Evolutionary conservation across 2,113 vertebrate species (phyloP), one percentile per base, ranked within the genome.

Genomic region (Mormoops blainvillei): DNA sequence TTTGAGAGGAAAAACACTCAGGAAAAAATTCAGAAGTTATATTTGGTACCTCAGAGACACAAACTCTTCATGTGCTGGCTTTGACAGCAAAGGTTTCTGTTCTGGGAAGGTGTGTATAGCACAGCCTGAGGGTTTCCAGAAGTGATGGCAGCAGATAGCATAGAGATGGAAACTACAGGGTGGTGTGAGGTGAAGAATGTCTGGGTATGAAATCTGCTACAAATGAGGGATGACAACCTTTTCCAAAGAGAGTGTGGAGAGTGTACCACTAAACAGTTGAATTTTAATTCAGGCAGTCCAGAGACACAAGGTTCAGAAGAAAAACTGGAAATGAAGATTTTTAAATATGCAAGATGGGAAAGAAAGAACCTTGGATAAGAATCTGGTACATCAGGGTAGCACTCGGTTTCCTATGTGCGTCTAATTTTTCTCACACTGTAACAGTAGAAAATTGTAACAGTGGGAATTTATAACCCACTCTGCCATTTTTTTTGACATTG

Each of bases 1-100:
- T 81, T 81, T 91, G 81, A 88, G 38, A 94, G 54, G 50, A 48
- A 80, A 92, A 4, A 85, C 52, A 56, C 33, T 48, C 90, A 31
- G 12, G 63, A 90, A 70, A 48, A 82, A 95, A 76, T 8, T 3
- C 4, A 67, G 19, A 24, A 13, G n/a, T 22, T 61, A 9, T 14
- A 3, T 87, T 85, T 91, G 94, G 52, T 45, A 68, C 26, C 15
- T 68, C 54, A 61, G 28, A 31, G 20, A 48, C 50, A 41, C 8
- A 38, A 56, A 24, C 4, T 1, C 10, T 36, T 14, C 1, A 1
- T 50, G 48, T 41, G 20, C 16, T 71, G 52, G 8, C 56, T 13
- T 41, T 31, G 6, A 36, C 13, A 78, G 20, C 48, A 58, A 58
- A 36, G 11, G 12, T 9, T 61, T 43, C n/a, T 4, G 2, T 45